Evolutionary conservation across 2,113 vertebrate genomes (phyloP), one percentile per base, ranked within the genome.

Genomic region (Sceloporus undulatus): DNA sequence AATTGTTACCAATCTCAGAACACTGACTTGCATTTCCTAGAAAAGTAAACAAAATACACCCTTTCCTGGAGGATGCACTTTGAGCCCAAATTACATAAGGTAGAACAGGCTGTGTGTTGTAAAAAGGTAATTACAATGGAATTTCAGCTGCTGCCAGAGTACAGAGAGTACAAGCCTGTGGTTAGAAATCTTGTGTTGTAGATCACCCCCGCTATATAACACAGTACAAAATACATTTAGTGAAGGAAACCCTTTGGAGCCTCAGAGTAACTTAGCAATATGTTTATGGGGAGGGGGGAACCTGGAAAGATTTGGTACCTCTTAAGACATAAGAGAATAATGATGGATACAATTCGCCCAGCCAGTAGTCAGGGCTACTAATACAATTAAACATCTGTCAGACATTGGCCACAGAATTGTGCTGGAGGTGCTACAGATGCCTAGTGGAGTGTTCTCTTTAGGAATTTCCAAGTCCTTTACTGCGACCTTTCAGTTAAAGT

Each of bases 71-170:
- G 3, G 88, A 95, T 92, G 88, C 90, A 91, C 85, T 88, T 66
- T 74, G 87, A 93, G 85, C 21, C 83, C 0, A 1, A 84, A 52
- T 88, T 90, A 34, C 4, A 56, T 48, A 91, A 4, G 25, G 84
- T 3, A 7, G 90, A 10, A 81, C 89, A 93, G 89, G 88, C 83
- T 88, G 59, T 82, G n/a, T 14, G 27, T 70, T 91, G 85, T 87
- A 89, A 65, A 87, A 92, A 96, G 82, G 87, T 85, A 96, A 94
- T 92, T 90, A 91, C 85, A 89, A 9, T 38, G 90, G 90, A 93
- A 96, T 95, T 95, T 92, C 40, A 92, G 89, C 90, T 90, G 89
- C 82, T 78, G 90, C 85, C 89, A 0, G 0, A 66, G 25, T 29
- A 54, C 0, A 10, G 71, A 91, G 85, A 92, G 92, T 87, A 90